These are phyloP conservation scores for Cistogaster globosa DNA, from an alignment of 2,888 invertebrate genomes.

Conservation along the genomic window DNA sequence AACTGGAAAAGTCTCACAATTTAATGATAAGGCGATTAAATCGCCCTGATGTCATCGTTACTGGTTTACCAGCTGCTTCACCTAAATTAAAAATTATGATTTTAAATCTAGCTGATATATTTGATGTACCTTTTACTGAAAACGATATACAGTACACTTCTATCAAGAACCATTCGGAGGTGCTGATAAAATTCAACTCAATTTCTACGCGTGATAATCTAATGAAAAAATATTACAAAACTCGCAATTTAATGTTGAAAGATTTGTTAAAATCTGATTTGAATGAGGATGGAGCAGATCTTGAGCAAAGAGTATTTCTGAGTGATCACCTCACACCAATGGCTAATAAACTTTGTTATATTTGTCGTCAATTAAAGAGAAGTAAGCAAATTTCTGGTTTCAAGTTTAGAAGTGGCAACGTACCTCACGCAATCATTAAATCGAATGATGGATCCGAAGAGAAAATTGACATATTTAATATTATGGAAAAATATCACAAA, in stretches of 20 bases:
- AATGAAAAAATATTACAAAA: constrained; percentile 20
- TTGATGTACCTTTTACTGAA: background rate
- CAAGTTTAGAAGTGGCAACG: constrained; percentile 13
- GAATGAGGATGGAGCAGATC: background rate
- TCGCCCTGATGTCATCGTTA: background rate
- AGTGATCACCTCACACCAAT: constrained; percentile 22
- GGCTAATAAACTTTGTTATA: constrained; percentile 18
- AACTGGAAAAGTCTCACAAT: constrained; percentile 5
- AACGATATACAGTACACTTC: background rate
- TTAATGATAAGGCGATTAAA: background rate
- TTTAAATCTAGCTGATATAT: background rate
- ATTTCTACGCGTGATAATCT: background rate
- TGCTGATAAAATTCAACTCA: too few species aligned
- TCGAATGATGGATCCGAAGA: background rate
- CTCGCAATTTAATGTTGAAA: constrained; percentile 3
- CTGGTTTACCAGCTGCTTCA: background rate
- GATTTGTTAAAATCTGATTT: background rate
- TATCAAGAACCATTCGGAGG: constrained; percentile 4
- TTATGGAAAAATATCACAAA: constrained; percentile 5
- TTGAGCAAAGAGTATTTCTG: constrained; percentile 6
- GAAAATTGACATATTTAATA: background rate
- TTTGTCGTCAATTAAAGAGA: constrained; percentile 15
- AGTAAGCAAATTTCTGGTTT: constrained; percentile 8
- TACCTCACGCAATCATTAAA: background rate
- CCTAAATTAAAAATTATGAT: background rate